Evolutionary conservation across 2,888 invertebrate species (phyloP).

Genomic region (Phanerotoma sp.): DNA sequence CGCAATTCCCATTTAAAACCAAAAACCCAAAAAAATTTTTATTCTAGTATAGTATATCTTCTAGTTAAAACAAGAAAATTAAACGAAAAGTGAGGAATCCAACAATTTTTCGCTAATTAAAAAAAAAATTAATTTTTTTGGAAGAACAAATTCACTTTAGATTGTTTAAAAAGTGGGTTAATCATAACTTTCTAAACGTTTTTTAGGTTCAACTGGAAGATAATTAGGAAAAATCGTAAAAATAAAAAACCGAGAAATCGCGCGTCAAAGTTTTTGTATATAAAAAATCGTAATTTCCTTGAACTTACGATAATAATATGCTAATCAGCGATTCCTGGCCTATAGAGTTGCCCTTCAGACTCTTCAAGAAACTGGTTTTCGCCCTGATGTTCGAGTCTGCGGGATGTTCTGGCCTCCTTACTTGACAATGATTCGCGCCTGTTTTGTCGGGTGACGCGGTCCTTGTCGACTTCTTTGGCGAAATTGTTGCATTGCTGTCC

Average conservation of each 20-base stretch:
- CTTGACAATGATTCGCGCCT: slow-evolving; percentile 10
- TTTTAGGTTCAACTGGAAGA: too few species aligned
- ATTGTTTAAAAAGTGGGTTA: too few species aligned
- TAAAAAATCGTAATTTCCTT: slow-evolving; percentile 15
- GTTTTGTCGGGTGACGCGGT: slow-evolving; percentile 18
- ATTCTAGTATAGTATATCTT: too few species aligned
- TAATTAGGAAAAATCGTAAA: background rate
- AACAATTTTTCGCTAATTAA: too few species aligned
- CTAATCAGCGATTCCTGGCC: slow-evolving; percentile 24
- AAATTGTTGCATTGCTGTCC: slow-evolving; percentile 24
- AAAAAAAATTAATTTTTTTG: too few species aligned
- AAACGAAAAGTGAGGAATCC: too few species aligned
- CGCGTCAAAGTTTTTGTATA: slow-evolving; percentile 6
- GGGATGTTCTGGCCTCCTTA: slow-evolving; percentile 25
- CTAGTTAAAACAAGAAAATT: too few species aligned
- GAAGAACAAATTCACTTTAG: too few species aligned
- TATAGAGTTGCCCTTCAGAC: slow-evolving; percentile 21
- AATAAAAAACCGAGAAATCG: slow-evolving; percentile 2
- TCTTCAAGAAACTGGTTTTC: slow-evolving; percentile 27
- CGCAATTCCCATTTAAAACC: too few species aligned
- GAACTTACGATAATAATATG: slow-evolving; percentile 16
- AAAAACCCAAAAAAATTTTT: too few species aligned
- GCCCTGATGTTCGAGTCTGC: slow-evolving; percentile 18
- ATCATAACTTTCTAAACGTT: too few species aligned
- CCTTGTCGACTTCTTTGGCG: slow-evolving; percentile 16